phyloP scores from a whole-genome alignment of 2,888 invertebrate species.

The Sycophila texana region DNA sequence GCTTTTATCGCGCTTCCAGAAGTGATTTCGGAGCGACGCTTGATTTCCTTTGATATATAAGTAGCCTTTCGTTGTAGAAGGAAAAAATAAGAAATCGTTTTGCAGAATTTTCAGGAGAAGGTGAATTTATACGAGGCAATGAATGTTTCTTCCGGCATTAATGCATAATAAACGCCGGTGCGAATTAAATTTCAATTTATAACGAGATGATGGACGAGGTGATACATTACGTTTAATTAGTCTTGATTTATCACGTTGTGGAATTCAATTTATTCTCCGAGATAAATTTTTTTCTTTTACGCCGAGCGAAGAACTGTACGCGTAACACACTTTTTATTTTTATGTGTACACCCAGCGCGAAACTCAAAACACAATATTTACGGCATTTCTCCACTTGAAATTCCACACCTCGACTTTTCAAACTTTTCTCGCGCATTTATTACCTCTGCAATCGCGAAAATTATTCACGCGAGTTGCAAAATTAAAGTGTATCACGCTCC shows the following conservation, averaged over 20 bases:
- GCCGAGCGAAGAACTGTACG: not conserved
- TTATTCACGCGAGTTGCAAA: too few relatives aligned
- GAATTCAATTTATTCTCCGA: slow-evolving; percentile 22
- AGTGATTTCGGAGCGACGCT: not conserved
- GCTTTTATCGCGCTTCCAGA: not conserved
- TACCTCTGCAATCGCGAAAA: too few relatives aligned
- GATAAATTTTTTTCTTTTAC: not conserved
- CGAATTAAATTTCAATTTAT: slow-evolving; percentile 38
- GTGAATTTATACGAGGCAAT: slow-evolving; percentile 13
- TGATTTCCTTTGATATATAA: not conserved
- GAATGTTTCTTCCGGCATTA: slow-evolving; percentile 23
- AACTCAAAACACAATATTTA: slow-evolving; percentile 1
- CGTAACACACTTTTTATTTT: not conserved
- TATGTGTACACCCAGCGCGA: not conserved
- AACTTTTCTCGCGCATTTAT: not conserved
- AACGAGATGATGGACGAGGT: slow-evolving; percentile 34
- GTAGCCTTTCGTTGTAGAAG: not conserved
- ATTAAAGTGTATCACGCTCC: too few relatives aligned
- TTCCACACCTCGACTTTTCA: not conserved
- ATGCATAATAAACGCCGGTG: slow-evolving; percentile 33
- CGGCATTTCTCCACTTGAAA: slow-evolving; percentile 1
- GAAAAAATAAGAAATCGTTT: not conserved
- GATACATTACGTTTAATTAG: slow-evolving; percentile 44
- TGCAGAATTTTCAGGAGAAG: not conserved
- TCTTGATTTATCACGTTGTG: slow-evolving; percentile 27